Conservation (phyloP, 1,140 invertebrate genomes). For the Lepidurus couesii region DNA sequence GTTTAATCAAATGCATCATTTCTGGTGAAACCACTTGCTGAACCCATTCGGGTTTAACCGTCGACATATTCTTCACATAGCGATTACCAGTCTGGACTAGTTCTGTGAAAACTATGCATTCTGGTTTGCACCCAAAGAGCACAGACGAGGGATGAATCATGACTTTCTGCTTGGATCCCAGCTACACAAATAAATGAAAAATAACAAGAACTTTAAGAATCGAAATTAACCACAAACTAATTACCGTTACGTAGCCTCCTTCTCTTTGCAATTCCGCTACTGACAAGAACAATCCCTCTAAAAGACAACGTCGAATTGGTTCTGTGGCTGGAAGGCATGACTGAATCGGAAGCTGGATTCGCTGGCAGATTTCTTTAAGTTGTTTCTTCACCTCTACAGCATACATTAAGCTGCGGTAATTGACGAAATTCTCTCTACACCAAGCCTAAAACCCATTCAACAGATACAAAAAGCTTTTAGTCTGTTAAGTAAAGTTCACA, state of each 20-base stretch:
- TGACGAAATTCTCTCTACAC: constrained; percentile 86
- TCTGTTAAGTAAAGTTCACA: constrained; percentile 20
- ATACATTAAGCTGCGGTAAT: constrained; percentile 75
- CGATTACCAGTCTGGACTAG: constrained; percentile 76
- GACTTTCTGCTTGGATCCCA: constrained; percentile 59
- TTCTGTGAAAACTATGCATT: constrained; percentile 81
- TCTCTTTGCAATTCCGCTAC: constrained; percentile 75
- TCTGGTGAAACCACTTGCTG: constrained; percentile 45
- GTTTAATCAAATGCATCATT: constrained; percentile 1
- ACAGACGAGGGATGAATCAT: constrained; percentile 78
- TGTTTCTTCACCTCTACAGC: constrained; percentile 77
- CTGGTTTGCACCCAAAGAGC: constrained; percentile 65
- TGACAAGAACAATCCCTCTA: constrained; percentile 80
- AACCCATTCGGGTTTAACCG: constrained; percentile 69
- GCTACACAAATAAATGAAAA: constrained; percentile 46
- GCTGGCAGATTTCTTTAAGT: constrained; percentile 66
- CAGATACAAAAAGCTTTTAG: constrained; percentile 41
- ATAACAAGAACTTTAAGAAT: constrained; percentile 37
- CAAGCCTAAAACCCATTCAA: constrained; percentile 55
- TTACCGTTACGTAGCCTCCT: constrained; percentile 65
- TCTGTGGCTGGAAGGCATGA: constrained; percentile 70
- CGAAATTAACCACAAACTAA: constrained; percentile 37
- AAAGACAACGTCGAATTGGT: constrained; percentile 67
- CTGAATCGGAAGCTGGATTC: constrained; percentile 57
- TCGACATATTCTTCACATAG: constrained; percentile 69